phyloP scores from a whole-genome alignment of 2,113 vertebrate species.

The Tapirus terrestris region DNA sequence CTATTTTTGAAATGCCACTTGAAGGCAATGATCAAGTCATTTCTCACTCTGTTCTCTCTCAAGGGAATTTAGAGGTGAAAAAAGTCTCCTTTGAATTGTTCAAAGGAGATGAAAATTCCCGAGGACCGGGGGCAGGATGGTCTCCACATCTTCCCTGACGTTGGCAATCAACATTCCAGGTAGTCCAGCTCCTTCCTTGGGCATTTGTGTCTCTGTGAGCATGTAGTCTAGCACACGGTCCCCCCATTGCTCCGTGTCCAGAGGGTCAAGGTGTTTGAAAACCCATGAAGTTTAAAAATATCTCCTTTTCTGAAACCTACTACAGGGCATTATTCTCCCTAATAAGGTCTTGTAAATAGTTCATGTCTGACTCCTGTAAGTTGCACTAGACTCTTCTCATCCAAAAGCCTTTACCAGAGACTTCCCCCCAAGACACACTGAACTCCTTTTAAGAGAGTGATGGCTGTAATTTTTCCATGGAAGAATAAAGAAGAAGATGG shows the following conservation, averaged over 20 bases:
- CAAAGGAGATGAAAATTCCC: not conserved
- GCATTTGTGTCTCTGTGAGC: not conserved
- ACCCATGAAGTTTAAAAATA: not conserved
- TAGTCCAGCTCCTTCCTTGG: not conserved
- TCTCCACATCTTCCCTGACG: not conserved
- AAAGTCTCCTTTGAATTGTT: not conserved
- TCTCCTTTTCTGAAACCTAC: not conserved
- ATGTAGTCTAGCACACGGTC: not conserved
- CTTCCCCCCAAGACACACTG: constrained; percentile 48
- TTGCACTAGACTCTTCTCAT: not conserved
- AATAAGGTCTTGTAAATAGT: constrained; percentile 43
- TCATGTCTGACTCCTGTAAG: constrained; percentile 32
- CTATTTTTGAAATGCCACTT: not conserved
- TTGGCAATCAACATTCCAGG: not conserved
- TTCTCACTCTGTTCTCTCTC: not conserved
- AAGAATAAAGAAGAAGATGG: not conserved
- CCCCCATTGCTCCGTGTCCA: not conserved
- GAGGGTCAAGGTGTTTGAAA: constrained; percentile 51
- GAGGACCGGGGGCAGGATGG: too few relatives aligned
- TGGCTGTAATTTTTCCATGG: constrained; percentile 27
- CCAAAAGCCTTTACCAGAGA: constrained; percentile 42
- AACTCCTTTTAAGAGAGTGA: not conserved
- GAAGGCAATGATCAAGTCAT: not conserved
- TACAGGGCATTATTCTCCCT: not conserved
- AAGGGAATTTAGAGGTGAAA: not conserved